Base-by-base conservation (phyloP, 1,140 invertebrate genomes). In the Drosophila athabasca region DNA sequence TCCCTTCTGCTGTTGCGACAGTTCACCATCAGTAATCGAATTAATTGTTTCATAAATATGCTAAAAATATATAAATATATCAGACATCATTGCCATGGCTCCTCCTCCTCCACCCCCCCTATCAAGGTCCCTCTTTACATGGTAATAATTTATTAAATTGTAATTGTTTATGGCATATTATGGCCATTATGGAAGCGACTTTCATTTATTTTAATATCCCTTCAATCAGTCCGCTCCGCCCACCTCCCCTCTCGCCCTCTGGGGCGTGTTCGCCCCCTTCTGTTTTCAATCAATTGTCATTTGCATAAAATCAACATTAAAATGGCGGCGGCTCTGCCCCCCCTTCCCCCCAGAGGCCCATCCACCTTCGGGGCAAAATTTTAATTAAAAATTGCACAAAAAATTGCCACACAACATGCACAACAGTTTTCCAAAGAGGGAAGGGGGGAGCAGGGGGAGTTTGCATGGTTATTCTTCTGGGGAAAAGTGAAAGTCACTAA, bases 291-390 rank as follows among this genome's bases (percentile, higher is more conserved):
- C 79, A 82, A 82, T 82, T 82, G 79, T 74, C 79, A 82, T 82
- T 82, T 82, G 79, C 79, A 82, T 82, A 82, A 82, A 82, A 82
- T 82, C 79, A 78, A 69, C 79, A 82, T 82, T 65, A 78, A 78
- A 80, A 72, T 58, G 79, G 48, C 79, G 48, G 62, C 24, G 3
- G 17, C 17, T 19, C 74, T 41, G 46, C 43, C 62, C 17, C 17
- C 17, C 24, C 3, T 3, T 24, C 3, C 51, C 62, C 50, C 8
- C 3, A 35, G 3, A 35, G 49, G 26, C 41, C 57, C 54, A 29
- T 29, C n/a, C 7, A 13, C 35, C 35, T 13, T 1, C 4, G 35
- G 35, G 54, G 26, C 35, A 60, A 76, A 67, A 62, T 82, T 74
- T 82, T 82, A 82, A 82, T 82, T 82, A 82, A 82, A 82, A 82